phyloP scores from a whole-genome alignment of 2,113 vertebrate species.

The Chaetorhynchus papuensis region DNA sequence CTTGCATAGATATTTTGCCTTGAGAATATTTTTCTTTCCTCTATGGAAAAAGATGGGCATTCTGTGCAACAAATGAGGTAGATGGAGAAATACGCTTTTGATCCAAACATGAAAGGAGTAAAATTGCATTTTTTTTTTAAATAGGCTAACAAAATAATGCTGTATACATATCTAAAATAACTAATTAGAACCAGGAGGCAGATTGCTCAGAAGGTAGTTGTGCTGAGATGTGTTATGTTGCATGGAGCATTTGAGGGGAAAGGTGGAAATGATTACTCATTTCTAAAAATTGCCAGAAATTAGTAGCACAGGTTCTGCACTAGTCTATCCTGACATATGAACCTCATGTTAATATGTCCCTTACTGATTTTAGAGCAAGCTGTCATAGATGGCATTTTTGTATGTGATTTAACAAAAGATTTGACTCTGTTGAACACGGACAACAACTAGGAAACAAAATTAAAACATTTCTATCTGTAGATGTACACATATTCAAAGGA shows the following conservation, averaged over 20 bases:
- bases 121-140: background rate
- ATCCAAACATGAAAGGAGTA: background rate
- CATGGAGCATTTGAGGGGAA: background rate
- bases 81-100: background rate
- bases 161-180: background rate
- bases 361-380: background rate
- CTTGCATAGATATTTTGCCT: background rate
- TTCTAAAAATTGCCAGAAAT: background rate
- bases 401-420: background rate
- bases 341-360: background rate
- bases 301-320: background rate
- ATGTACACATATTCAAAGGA: background rate
- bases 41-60: background rate
- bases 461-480: background rate
- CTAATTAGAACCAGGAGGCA: background rate
- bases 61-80: background rate
- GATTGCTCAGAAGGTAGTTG: background rate
- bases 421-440: background rate
- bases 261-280: fast-evolving
- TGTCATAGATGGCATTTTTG: background rate
- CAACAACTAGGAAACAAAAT: background rate
- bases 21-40: background rate
- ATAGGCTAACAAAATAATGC: background rate
- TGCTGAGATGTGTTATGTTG: background rate
- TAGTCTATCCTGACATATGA: background rate